Percentiles rank a stretch among this genome's conserved stretches.
phyloP scores from a whole-genome alignment of 2,113 vertebrate species.

The Vireo altiloquus region DNA sequence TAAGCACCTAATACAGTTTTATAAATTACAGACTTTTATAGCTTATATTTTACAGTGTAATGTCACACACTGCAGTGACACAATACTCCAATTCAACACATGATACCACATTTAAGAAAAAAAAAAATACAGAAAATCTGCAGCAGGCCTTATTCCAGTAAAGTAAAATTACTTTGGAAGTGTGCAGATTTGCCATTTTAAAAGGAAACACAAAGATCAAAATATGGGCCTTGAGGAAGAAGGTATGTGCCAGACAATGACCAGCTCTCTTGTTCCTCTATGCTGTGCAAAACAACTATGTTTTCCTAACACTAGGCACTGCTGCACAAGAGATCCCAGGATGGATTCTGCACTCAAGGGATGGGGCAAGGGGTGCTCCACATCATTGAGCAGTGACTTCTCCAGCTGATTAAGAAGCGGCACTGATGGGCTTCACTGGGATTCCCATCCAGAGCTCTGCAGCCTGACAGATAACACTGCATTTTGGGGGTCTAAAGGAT shows the following conservation, averaged over 20 bases:
- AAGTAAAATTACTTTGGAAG: conserved; percentile 38
- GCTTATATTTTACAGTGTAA: conserved; percentile 72
- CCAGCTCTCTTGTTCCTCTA: not conserved
- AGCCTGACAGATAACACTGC: not conserved
- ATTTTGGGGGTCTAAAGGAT: conserved; percentile 35
- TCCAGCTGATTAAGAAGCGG: conserved; percentile 43
- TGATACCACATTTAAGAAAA: conserved; percentile 49
- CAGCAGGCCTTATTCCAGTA: not conserved
- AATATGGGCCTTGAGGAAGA: not conserved
- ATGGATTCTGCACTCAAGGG: conserved; percentile 9
- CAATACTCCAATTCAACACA: conserved; percentile 65
- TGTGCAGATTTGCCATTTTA: not conserved
- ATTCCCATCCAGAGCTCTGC: conserved; percentile 33
- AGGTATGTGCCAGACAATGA: not conserved
- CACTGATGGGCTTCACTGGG: conserved; percentile 46
- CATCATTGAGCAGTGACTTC: conserved; percentile 59
- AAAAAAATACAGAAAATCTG: not conserved
- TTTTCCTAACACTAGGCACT: not conserved
- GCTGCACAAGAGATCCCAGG: not conserved
- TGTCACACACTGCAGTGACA: conserved; percentile 71
- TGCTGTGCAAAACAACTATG: not conserved
- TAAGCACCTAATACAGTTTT: conserved; percentile 78
- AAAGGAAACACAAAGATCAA: not conserved
- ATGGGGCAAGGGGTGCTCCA: conserved; percentile 54
- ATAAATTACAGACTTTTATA: conserved; percentile 78